phyloP scores from a whole-genome alignment of 2,113 vertebrate species.

The Sphaerodactylus townsendi region DNA sequence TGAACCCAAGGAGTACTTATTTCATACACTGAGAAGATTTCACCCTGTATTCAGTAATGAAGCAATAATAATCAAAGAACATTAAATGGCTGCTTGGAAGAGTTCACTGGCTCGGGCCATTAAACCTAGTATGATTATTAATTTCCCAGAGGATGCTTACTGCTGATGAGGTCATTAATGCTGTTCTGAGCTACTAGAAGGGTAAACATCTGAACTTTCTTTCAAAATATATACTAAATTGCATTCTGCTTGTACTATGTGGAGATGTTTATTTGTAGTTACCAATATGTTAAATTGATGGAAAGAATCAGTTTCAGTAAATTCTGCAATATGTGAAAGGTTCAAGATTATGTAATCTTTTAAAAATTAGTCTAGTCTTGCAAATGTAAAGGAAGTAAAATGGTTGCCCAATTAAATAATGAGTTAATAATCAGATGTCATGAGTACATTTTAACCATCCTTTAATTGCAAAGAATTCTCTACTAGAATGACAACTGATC shows the following conservation, averaged over 20 bases:
- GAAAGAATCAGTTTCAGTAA: not conserved
- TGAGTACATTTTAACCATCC: not conserved
- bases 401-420: not conserved
- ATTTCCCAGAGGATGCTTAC: conserved; percentile 16
- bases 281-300: not conserved
- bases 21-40: not conserved
- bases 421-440: not conserved
- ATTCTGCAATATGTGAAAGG: not conserved
- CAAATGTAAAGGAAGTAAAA: not conserved
- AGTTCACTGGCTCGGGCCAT: conserved; percentile 16
- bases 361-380: not conserved
- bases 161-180: conserved; percentile 6
- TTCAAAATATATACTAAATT: not conserved
- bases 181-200: not conserved
- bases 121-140: conserved; percentile 22
- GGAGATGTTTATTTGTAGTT: not conserved
- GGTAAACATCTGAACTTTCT: not conserved
- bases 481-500: not conserved
- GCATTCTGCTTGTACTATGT: not conserved
- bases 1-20: conserved; percentile 2
- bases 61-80: conserved; percentile 21
- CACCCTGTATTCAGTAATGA: conserved; percentile 10
- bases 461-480: not conserved
- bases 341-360: not conserved
- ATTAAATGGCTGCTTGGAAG: conserved; percentile 13